A percentile compares a stretch with the other conserved stretches of the same genome.
Evolutionary conservation across 1,140 invertebrate species (phyloP).

Genomic region (Anastrepha ludens): DNA sequence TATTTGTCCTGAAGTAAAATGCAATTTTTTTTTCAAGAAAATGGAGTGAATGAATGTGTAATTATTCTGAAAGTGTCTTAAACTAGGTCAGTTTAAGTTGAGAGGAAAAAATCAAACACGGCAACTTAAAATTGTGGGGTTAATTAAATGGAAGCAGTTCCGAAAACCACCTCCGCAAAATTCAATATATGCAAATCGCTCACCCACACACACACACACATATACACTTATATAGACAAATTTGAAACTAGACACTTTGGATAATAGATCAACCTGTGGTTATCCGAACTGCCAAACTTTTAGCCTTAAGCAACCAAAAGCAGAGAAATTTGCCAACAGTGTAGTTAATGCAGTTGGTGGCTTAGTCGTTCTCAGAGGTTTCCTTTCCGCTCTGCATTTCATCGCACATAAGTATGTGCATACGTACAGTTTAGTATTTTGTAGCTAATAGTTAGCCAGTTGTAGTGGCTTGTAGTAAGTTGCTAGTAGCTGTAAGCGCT

Average conservation of each 20-base stretch:
- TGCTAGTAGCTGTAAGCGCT: neutral
- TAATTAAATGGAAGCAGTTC: neutral
- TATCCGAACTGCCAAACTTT: conserved; percentile 41
- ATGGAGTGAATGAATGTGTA: neutral
- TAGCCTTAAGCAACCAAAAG: conserved; percentile 35
- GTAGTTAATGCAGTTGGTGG: conserved; percentile 40
- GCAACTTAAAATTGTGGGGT: neutral
- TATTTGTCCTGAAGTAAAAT: neutral
- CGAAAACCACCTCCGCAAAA: conserved; percentile 5
- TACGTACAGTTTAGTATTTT: neutral
- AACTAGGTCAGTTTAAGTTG: neutral
- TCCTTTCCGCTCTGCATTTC: neutral
- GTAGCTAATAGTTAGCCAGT: conserved; percentile 14
- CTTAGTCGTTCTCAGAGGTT: neutral
- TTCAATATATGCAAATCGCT: neutral
- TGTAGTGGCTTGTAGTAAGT: conserved; percentile 38
- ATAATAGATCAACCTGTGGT: conserved; percentile 47
- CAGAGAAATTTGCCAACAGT: conserved; percentile 23
- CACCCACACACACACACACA: neutral
- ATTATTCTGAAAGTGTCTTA: neutral
- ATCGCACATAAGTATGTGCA: neutral
- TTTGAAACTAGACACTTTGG: neutral
- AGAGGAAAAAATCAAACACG: neutral
- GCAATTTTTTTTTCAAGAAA: neutral
- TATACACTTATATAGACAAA: neutral